phyloP scores from a whole-genome alignment of 2,888 invertebrate genomes.

The Agrochola circellaris region DNA sequence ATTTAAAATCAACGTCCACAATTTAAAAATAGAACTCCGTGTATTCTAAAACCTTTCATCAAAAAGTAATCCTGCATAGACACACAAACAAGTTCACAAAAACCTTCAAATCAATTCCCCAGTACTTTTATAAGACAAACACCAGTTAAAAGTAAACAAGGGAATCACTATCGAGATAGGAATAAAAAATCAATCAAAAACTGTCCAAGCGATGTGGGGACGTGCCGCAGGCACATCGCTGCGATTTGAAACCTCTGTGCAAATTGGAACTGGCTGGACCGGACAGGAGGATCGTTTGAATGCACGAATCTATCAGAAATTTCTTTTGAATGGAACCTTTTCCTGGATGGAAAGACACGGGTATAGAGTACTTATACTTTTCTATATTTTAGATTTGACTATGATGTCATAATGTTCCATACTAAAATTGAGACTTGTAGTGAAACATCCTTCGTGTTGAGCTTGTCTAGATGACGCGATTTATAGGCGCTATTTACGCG shows the following conservation, averaged over 20 bases:
- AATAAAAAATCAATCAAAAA: slow-evolving; percentile 61
- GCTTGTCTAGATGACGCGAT: no score
- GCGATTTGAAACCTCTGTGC: slow-evolving; percentile 72
- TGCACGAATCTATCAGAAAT: slow-evolving; percentile 35
- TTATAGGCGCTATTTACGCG: no score
- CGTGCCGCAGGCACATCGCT: slow-evolving; percentile 46
- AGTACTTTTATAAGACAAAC: slow-evolving; percentile 46
- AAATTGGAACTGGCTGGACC: slow-evolving; percentile 71
- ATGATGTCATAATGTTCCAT: not conserved
- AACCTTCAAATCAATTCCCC: slow-evolving; percentile 30
- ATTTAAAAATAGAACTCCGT: not conserved
- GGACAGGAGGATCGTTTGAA: slow-evolving; percentile 34
- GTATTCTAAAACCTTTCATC: slow-evolving; percentile 16
- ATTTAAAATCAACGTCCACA: not conserved
- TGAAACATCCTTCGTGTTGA: no score
- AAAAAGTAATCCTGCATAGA: slow-evolving; percentile 3
- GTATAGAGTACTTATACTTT: not conserved
- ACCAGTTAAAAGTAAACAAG: slow-evolving; percentile 52
- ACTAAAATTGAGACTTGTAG: not conserved
- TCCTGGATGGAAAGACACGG: not conserved
- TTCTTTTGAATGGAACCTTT: slow-evolving; percentile 19
- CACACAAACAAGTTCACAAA: slow-evolving; percentile 11
- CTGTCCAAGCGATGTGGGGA: slow-evolving; percentile 55
- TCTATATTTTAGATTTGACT: slow-evolving; percentile 2
- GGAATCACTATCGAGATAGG: slow-evolving; percentile 39